Evolutionary conservation across 1,140 invertebrate species (phyloP).

Genomic region (Hypsibius dujardini): DNA sequence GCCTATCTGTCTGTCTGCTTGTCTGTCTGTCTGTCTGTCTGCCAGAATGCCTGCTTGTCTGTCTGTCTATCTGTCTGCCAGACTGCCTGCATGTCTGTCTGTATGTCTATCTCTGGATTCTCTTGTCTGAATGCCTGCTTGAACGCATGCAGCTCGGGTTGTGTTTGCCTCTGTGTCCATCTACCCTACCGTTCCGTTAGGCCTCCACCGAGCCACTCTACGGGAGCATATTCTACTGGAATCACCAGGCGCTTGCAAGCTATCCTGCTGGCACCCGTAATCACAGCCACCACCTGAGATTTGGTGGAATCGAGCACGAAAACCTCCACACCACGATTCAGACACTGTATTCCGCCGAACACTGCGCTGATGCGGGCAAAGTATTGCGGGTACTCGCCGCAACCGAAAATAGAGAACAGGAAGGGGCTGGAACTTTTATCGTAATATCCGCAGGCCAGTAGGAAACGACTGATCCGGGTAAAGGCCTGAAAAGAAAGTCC

Average conservation of each 20-base stretch:
- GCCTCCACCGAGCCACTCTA: not conserved
- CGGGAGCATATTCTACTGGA: constrained; percentile 2
- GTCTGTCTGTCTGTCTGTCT: too few relatives aligned
- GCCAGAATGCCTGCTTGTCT: too few relatives aligned
- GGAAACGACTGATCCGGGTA: constrained; percentile 61
- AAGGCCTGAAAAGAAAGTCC: constrained; percentile 47
- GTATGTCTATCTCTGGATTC: not conserved
- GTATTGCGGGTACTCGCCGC: constrained; percentile 81
- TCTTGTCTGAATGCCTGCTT: not conserved
- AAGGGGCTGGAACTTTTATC: constrained; percentile 70
- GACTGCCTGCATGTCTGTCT: not conserved
- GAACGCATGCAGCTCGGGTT: too few relatives aligned
- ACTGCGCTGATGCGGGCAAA: constrained; percentile 63
- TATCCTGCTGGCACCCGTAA: not conserved
- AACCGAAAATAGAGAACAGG: constrained; percentile 85
- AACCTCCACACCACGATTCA: constrained; percentile 45
- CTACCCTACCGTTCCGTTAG: not conserved
- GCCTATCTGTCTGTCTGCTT: too few relatives aligned
- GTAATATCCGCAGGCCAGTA: constrained; percentile 65
- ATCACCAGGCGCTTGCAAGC: constrained; percentile 4
- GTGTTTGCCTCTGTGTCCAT: too few relatives aligned
- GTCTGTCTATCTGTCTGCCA: not conserved
- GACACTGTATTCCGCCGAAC: constrained; percentile 80
- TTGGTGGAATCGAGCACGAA: constrained; percentile 28
- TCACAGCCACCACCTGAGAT: not conserved